A percentile compares a stretch with the other conserved stretches of the same genome.
phyloP scores from a whole-genome alignment of 2,888 invertebrate genomes.

The Sinotaia quadrata region DNA sequence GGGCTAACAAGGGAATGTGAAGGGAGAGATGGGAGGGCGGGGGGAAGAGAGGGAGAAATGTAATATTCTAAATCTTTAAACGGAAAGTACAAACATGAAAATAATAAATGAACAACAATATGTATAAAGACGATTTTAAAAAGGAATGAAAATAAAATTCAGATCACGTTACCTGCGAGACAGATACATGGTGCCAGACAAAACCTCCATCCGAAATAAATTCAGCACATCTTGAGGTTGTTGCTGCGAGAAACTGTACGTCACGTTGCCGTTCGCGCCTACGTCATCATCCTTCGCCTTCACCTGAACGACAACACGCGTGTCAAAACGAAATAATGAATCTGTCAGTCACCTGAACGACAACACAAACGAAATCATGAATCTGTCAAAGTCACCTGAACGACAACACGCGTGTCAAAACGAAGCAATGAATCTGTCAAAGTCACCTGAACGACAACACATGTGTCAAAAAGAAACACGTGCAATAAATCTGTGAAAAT shows the following conservation, averaged over 20 bases:
- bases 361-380: constrained; percentile 27
- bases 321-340: no score
- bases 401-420: no score
- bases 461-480: no score
- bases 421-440: no score
- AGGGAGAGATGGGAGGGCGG: neutral
- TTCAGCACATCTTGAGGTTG: constrained; percentile 33
- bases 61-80: neutral
- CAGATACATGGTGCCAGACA: constrained; percentile 32
- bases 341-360: constrained; percentile 34
- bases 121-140: neutral
- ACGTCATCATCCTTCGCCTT: constrained; percentile 33
- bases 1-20: neutral
- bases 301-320: constrained; percentile 23
- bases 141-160: neutral
- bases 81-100: neutral
- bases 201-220: constrained; percentile 31
- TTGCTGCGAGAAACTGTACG: constrained; percentile 33
- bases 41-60: neutral
- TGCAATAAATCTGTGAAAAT: constrained; percentile 34
- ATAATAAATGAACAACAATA: neutral
- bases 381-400: constrained; percentile 33
- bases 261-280: constrained; percentile 34
- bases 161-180: constrained; percentile 2
- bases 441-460: constrained; percentile 32